Conservation (phyloP, 2,113 vertebrate species). For the Todiramphus saurophagus region DNA sequence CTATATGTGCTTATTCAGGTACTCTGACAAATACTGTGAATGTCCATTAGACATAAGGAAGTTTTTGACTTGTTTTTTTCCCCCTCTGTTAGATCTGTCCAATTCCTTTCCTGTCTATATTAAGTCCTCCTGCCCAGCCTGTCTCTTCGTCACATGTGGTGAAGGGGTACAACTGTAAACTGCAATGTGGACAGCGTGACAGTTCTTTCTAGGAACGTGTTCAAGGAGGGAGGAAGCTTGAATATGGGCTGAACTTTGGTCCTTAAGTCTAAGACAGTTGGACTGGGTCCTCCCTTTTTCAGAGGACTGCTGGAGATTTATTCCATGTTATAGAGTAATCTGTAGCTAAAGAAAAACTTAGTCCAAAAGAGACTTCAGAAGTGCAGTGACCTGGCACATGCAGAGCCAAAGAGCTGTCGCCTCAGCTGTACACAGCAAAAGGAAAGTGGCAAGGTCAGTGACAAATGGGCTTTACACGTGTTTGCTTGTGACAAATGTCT, state of each 20-base stretch:
- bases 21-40: neutral
- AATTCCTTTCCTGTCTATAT: neutral
- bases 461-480: neutral
- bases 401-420: neutral
- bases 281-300: neutral
- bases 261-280: neutral
- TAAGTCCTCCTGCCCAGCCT: neutral
- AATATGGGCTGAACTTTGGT: neutral
- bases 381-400: neutral
- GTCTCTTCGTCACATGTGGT: neutral
- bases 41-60: neutral
- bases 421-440: neutral
- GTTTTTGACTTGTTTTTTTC: fast-evolving
- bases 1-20: neutral
- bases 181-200: neutral
- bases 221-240: neutral
- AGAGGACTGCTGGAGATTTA: neutral
- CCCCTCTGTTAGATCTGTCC: neutral
- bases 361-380: neutral
- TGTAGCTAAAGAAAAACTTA: neutral
- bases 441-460: neutral
- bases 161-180: neutral
- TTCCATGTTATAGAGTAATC: neutral
- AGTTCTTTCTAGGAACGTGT: neutral
- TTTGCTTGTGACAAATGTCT: neutral